phyloP scores from a whole-genome alignment of 2,113 vertebrate genomes.

The Colius striatus region DNA sequence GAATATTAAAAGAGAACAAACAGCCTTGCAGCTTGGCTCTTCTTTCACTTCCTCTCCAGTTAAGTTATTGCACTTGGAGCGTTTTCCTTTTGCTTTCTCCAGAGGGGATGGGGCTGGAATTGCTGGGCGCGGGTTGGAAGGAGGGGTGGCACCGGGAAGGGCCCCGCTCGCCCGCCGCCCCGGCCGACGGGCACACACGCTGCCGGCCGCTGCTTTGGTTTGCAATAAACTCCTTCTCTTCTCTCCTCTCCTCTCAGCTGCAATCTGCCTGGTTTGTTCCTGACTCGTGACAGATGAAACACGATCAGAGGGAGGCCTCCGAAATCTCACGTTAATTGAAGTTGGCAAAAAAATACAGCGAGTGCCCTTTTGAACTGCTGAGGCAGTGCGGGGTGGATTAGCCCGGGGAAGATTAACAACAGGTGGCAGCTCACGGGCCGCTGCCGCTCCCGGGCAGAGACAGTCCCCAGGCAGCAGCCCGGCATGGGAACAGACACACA shows the following conservation, averaged over 20 bases:
- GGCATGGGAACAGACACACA: no score
- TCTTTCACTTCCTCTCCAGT: background rate
- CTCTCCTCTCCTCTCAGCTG: conserved; percentile 70
- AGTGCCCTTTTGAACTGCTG: conserved; percentile 91
- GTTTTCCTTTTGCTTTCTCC: background rate
- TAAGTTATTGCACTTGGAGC: conserved; percentile 42
- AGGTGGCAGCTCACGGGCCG: conserved; percentile 80
- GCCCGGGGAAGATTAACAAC: conserved; percentile 88
- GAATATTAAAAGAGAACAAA: conserved; percentile 76
- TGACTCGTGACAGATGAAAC: conserved; percentile 84
- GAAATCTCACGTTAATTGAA: conserved; percentile 90
- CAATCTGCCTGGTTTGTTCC: conserved; percentile 80
- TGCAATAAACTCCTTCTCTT: conserved; percentile 79
- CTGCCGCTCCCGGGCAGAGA: conserved; percentile 34
- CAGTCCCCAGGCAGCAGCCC: background rate
- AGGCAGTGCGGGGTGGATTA: conserved; percentile 90
- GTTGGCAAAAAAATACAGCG: conserved; percentile 88
- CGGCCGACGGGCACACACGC: conserved; percentile 17
- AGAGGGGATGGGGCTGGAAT: background rate
- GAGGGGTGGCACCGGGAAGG: background rate
- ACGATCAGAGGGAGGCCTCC: conserved; percentile 80
- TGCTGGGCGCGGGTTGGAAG: background rate
- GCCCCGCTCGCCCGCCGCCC: background rate
- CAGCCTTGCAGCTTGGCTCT: conserved; percentile 51
- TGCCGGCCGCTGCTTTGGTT: conserved; percentile 65